Conservation (phyloP, 2,113 vertebrate species). For the Callocephalon fimbriatum region DNA sequence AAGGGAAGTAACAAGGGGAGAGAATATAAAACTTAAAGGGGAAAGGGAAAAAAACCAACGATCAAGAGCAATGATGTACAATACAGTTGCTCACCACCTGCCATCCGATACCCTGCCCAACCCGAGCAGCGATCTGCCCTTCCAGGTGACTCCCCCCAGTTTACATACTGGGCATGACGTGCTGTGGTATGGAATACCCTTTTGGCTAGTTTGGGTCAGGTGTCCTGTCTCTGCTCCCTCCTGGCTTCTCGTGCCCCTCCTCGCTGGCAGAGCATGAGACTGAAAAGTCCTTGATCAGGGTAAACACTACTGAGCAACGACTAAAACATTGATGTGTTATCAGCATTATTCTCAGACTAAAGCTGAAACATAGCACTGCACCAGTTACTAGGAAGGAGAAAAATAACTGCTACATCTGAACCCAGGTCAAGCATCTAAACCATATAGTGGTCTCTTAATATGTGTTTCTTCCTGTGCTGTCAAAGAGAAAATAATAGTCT, state of each 20-base stretch:
- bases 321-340: neutral
- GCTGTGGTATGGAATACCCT: neutral
- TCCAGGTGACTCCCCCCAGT: neutral
- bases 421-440: neutral
- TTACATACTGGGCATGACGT: neutral
- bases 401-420: neutral
- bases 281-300: neutral
- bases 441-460: neutral
- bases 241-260: neutral
- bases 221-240: neutral
- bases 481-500: neutral
- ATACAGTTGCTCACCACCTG: neutral
- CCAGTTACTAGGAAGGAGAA: neutral
- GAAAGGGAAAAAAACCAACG: neutral
- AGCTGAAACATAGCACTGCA: neutral
- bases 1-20: neutral
- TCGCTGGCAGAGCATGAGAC: neutral
- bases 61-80: neutral
- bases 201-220: neutral
- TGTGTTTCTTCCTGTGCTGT: neutral
- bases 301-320: neutral
- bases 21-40: neutral
- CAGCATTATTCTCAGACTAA: neutral
- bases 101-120: neutral
- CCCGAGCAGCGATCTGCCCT: neutral